A percentile compares a stretch with the other conserved stretches of the same genome.
Evolutionary conservation across 2,113 vertebrate genomes (phyloP).

Genomic region (Rhinoderma darwinii): DNA sequence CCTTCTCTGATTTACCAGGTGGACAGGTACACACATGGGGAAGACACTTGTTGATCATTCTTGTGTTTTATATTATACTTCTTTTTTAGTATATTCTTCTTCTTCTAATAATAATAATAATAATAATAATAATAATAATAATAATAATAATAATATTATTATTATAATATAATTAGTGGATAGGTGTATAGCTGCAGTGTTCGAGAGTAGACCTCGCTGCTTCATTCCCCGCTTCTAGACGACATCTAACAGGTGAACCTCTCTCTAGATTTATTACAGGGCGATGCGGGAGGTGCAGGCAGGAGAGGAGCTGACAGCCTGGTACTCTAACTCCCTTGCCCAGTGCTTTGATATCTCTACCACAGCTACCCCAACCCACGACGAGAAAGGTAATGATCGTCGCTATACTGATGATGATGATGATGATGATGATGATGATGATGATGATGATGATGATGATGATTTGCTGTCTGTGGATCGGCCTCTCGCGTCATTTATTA

Average conservation of each 20-base stretch:
- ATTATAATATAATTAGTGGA: too few species aligned
- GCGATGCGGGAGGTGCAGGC: slow-evolving; percentile 88
- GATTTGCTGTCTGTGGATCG: background rate
- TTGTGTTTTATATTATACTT: too few species aligned
- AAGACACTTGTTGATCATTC: background rate
- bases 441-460: background rate
- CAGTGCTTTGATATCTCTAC: slow-evolving; percentile 96
- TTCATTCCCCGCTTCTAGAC: too few species aligned
- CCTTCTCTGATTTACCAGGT: slow-evolving; percentile 91
- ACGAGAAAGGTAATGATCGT: slow-evolving; percentile 89
- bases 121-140: too few species aligned
- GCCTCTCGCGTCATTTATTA: too few species aligned
- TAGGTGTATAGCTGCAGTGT: too few species aligned
- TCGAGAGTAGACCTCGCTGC: too few species aligned
- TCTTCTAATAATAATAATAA: too few species aligned
- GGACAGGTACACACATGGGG: slow-evolving; percentile 83
- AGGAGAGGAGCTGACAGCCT: slow-evolving; percentile 93
- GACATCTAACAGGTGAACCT: background rate
- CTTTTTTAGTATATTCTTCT: too few species aligned
- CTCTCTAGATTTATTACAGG: slow-evolving; percentile 89
- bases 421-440: background rate
- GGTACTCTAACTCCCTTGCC: slow-evolving; percentile 93
- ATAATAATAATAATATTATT: too few species aligned
- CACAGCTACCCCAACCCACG: slow-evolving; percentile 94
- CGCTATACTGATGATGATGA: background rate